Conservation (phyloP, 2,888 invertebrate genomes). For the Dicycla oo region DNA sequence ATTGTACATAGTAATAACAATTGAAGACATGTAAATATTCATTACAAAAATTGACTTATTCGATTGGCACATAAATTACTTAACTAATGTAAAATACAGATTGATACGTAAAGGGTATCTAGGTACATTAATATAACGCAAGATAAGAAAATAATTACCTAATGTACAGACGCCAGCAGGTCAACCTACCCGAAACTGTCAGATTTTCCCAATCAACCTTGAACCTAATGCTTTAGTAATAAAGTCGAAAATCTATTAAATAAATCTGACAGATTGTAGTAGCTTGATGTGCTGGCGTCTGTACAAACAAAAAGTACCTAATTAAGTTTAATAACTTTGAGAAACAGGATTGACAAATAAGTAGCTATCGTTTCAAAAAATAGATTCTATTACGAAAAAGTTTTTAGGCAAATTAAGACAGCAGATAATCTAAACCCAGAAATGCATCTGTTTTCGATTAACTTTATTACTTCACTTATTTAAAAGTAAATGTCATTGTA, state of each 20-base stretch:
- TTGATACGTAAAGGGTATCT: background rate
- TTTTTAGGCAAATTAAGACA: background rate
- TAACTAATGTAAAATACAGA: conserved; percentile 45
- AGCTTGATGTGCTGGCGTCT: no score
- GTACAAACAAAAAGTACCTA: background rate
- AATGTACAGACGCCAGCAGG: no score
- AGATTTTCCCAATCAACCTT: no score
- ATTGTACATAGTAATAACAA: conserved; percentile 37
- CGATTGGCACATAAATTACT: conserved; percentile 74
- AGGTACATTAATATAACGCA: conserved; percentile 14
- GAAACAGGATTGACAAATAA: background rate
- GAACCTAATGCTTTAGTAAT: no score
- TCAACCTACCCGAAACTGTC: no score
- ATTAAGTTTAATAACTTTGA: background rate
- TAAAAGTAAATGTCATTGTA: background rate
- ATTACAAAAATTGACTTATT: conserved; percentile 67
- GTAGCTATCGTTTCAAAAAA: background rate
- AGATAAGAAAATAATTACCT: background rate
- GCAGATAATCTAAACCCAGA: background rate
- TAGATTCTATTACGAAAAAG: no score
- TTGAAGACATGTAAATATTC: conserved; percentile 37
- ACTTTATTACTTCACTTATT: background rate
- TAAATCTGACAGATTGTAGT: no score
- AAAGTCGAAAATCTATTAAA: no score
- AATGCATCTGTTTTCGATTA: background rate